phyloP scores from a whole-genome alignment of 2,113 vertebrate genomes.

The Bostrychus sinensis region DNA sequence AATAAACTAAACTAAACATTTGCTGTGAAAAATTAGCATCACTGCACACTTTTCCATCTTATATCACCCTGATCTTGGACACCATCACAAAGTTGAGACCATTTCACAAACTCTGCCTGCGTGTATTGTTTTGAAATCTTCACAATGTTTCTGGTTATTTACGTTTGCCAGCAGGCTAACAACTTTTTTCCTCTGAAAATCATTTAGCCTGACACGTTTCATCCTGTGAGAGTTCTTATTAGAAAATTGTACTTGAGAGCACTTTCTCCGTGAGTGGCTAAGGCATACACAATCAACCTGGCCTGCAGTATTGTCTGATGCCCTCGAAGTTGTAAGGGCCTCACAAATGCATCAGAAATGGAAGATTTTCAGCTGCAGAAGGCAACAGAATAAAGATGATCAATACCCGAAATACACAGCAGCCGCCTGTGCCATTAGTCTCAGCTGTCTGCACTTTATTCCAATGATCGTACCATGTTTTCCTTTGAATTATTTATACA shows the following conservation, averaged over 20 bases:
- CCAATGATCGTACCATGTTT: neutral
- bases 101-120: slow-evolving; percentile 38
- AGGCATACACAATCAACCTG: neutral
- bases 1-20: too few relatives aligned
- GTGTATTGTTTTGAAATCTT: slow-evolving; percentile 51
- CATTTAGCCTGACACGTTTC: slow-evolving; percentile 18
- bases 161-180: slow-evolving; percentile 29
- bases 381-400: neutral
- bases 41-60: slow-evolving; percentile 8
- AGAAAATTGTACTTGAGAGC: slow-evolving; percentile 5
- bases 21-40: slow-evolving; percentile 27
- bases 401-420: neutral
- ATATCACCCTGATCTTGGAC: slow-evolving; percentile 15
- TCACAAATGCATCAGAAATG: slow-evolving; percentile 3
- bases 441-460: neutral
- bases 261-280: slow-evolving; percentile 11
- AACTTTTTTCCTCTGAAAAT: slow-evolving; percentile 26
- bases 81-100: slow-evolving; percentile 38
- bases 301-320: neutral
- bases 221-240: slow-evolving; percentile 21
- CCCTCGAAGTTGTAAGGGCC: neutral
- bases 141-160: slow-evolving; percentile 61
- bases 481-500: slow-evolving; percentile 10
- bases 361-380: neutral
- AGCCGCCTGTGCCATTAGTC: slow-evolving; percentile 4